Evolutionary conservation across 2,888 invertebrate species (phyloP).

Genomic region (Uloborus plumipes): DNA sequence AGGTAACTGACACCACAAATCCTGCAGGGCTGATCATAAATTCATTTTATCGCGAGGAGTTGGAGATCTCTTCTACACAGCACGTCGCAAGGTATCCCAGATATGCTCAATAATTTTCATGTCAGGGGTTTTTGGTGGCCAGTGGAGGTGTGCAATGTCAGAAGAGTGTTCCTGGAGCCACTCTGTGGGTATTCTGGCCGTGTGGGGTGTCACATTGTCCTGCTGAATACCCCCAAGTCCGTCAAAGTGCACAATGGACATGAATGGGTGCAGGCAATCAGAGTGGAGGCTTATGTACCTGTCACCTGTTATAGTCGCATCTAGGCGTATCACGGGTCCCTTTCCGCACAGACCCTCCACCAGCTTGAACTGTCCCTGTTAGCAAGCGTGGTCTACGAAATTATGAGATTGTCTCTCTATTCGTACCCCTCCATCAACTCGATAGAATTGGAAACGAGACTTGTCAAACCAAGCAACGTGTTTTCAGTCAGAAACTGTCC

Average conservation of each 20-base stretch:
- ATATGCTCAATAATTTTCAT: too few species aligned
- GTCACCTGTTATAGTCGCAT: slow-evolving; percentile 14
- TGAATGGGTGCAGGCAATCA: slow-evolving; percentile 19
- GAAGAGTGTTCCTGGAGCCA: slow-evolving; percentile 17
- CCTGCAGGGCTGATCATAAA: background rate
- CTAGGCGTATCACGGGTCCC: slow-evolving; percentile 9
- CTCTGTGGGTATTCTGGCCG: slow-evolving; percentile 15
- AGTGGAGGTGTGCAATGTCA: slow-evolving; percentile 1
- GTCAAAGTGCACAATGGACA: slow-evolving; percentile 8
- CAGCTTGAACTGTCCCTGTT: slow-evolving; percentile 9
- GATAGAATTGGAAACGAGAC: slow-evolving; percentile 6
- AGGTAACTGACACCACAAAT: background rate
- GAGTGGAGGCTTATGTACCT: slow-evolving; percentile 11
- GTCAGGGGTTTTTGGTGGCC: slow-evolving; percentile 6
- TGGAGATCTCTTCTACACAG: background rate
- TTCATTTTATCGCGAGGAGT: background rate
- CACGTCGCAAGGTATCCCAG: background rate
- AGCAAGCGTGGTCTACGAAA: background rate
- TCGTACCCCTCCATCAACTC: slow-evolving; percentile 6
- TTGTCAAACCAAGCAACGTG: too few species aligned
- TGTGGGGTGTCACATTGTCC: slow-evolving; percentile 21
- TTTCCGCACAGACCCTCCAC: slow-evolving; percentile 10
- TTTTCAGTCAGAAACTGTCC: too few species aligned
- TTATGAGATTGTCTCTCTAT: background rate
- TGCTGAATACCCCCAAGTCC: slow-evolving; percentile 5